phyloP scores from a whole-genome alignment of 2,797 vertebrate species.

The Macroramphosus scolopax region DNA sequence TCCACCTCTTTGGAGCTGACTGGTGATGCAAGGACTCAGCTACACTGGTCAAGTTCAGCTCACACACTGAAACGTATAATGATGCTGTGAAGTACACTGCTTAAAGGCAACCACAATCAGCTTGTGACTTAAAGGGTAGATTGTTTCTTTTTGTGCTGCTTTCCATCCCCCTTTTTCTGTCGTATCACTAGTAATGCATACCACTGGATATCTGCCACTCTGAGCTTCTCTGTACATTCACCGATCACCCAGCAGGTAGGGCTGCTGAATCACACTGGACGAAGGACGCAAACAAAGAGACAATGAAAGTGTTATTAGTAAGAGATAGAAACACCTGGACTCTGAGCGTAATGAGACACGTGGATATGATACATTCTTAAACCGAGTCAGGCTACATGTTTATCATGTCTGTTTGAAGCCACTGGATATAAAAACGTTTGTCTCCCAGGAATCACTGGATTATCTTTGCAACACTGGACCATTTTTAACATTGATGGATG shows the following conservation, averaged over 20 bases:
- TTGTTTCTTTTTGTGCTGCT: constrained; percentile 16
- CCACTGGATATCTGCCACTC: constrained; percentile 31
- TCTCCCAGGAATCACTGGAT: constrained; percentile 45
- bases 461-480: constrained; percentile 48
- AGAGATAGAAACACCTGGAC: constrained; percentile 23
- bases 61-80: too few relatives aligned
- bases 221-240: constrained; percentile 22
- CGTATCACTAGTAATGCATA: constrained; percentile 4
- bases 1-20: too few relatives aligned
- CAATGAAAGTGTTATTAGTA: too few relatives aligned
- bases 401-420: too few relatives aligned
- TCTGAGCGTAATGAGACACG: constrained; percentile 14
- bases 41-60: too few relatives aligned
- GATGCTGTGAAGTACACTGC: too few relatives aligned
- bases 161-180: background rate
- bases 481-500: background rate
- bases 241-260: too few relatives aligned
- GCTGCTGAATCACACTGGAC: constrained; percentile 36
- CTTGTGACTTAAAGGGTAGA: too few relatives aligned
- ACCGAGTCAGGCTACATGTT: too few relatives aligned
- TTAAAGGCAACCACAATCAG: too few relatives aligned
- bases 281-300: constrained; percentile 6
- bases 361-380: too few relatives aligned
- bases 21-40: too few relatives aligned
- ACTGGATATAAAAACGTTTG: constrained; percentile 35